A percentile compares a stretch with the other conserved stretches of the same genome.
These are phyloP conservation scores for Xestia sexstrigata DNA, from an alignment of 2,888 invertebrate species.

Conservation along the genomic window DNA sequence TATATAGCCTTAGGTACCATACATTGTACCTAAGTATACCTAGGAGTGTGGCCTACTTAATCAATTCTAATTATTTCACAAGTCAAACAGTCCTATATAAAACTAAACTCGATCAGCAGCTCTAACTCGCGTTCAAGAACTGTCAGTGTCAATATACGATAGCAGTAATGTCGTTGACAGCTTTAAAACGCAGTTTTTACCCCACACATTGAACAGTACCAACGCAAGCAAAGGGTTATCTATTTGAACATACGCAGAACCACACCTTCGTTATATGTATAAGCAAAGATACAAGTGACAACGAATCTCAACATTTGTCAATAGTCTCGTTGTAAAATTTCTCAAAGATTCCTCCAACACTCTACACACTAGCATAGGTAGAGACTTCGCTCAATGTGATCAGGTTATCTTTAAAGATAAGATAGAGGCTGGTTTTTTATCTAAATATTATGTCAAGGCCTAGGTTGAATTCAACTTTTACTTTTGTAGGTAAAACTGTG, in stretches of 20 bases:
- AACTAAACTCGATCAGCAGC: background rate
- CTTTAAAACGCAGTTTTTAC: background rate
- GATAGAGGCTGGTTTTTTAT: conserved; percentile 28
- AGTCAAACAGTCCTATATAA: background rate
- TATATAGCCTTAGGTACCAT: conserved; percentile 15
- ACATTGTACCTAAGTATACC: background rate
- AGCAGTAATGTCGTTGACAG: background rate
- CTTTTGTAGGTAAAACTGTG: conserved; percentile 27
- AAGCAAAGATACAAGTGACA: conserved; percentile 16
- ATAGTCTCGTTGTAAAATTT: conserved; percentile 9
- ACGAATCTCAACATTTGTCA: conserved; percentile 13
- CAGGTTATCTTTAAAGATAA: conserved; percentile 43
- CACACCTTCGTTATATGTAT: conserved; percentile 17
- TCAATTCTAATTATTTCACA: background rate
- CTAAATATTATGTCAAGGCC: conserved; percentile 59
- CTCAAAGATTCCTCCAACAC: background rate
- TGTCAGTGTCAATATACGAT: background rate
- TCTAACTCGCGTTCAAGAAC: background rate
- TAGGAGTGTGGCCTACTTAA: background rate
- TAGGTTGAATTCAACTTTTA: conserved; percentile 47
- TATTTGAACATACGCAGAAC: background rate
- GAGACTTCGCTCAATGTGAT: conserved; percentile 11
- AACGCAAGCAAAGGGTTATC: background rate
- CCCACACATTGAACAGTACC: background rate
- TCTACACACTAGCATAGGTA: background rate